phyloP scores from a whole-genome alignment of 2,797 vertebrate species.

The Lemur catta region DNA sequence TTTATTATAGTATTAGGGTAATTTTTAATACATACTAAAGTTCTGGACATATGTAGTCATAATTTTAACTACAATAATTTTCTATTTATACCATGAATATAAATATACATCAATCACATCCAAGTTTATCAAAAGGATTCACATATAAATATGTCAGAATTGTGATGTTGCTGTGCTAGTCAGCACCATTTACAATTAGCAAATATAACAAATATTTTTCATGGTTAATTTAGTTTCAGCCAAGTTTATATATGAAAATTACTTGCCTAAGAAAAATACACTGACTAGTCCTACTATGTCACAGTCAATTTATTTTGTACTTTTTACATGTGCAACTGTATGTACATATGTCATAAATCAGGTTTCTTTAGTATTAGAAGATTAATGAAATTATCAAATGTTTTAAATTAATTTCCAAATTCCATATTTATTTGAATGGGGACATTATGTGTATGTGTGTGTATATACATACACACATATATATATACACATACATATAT shows the following conservation, averaged over 20 bases:
- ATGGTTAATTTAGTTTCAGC: not conserved
- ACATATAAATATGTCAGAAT: not conserved
- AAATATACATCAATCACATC: not conserved
- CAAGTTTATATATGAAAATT: not conserved
- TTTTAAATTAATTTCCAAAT: not conserved
- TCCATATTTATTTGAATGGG: not conserved
- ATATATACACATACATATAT: too few relatives aligned
- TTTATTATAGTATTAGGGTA: not conserved
- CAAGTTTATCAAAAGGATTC: not conserved
- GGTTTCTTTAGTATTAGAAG: not conserved
- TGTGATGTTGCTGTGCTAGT: not conserved
- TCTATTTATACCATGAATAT: not conserved
- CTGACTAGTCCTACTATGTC: not conserved
- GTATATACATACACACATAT: rapidly evolving
- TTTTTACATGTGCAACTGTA: not conserved
- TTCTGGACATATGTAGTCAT: not conserved
- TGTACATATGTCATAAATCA: not conserved
- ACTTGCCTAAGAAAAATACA: not conserved
- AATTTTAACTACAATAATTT: not conserved
- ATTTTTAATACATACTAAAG: not conserved
- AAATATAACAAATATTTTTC: not conserved
- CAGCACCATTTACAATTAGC: not conserved
- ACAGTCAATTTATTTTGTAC: not conserved
- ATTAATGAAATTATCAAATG: not conserved
- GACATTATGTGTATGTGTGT: not conserved